Evolutionary conservation across 2,888 invertebrate species (phyloP), one percentile per base, ranked within the genome.

Genomic region (Tricholauxania praeusta): DNA sequence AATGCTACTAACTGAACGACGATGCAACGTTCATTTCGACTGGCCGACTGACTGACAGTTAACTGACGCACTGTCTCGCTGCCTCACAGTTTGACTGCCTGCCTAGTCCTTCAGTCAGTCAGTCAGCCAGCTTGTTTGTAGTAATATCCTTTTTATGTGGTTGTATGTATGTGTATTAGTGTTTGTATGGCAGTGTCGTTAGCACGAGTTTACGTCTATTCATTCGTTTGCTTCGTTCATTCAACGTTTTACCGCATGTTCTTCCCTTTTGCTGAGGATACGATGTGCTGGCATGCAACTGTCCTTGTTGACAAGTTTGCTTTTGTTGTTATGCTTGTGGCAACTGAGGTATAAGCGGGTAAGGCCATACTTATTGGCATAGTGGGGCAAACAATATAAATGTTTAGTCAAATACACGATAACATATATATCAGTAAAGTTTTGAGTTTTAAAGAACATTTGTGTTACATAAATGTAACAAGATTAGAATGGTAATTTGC

Each of bases 271-370:
- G 28, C 60, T n/a, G 52, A 1, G 22, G n/a, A n/a, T 52, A 28
- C n/a, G 12, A 65, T 65, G 52, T 52, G 65, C 52, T 65, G 52
- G 52, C 65, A 65, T 52, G 28, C 52, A 8, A 39, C 39, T 32
- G 51, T 65, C 32, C 65, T 51, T 51, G 65, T 65, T 65, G 65
- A 65, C 65, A 57, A 57, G 57, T 68, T 48, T 57, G 57, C 19
- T 47, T 17, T 57, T 57, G 67, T 52, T 48, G 22, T 47, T 12
- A 55, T 28, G 57, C 22, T n/a, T 52, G 65, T 5, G 64, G 39
- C 39, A 39, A 39, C 10, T 39, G 39, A 39, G 39, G 15, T 28
- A 22, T 17, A 62, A 62, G 19, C 22, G 17, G 17, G 19, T 49
- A 4, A 14, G 19, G 3, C 17, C 48, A 12, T 47, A 6, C 22